Conservation (phyloP, 2,797 vertebrate genomes). For the Muscicapa striata region DNA sequence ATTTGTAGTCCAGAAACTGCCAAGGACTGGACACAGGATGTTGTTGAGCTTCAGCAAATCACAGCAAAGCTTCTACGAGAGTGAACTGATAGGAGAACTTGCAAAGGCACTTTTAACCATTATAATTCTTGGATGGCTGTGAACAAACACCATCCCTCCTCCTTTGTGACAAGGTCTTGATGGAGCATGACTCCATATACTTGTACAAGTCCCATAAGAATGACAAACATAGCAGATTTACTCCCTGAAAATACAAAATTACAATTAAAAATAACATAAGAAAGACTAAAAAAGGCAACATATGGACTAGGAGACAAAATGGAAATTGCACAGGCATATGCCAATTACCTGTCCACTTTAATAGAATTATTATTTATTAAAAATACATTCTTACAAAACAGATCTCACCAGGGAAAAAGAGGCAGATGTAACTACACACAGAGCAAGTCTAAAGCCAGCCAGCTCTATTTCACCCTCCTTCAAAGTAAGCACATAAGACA, state of each 20-base stretch:
- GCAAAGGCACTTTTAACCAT: not conserved
- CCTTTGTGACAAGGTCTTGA: not conserved
- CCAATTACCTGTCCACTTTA: not conserved
- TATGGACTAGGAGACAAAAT: not conserved
- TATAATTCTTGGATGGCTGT: not conserved
- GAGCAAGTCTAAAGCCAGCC: not conserved
- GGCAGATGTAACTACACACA: not conserved
- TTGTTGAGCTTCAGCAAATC: not conserved
- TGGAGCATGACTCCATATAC: accelerated
- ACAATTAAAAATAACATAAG: not conserved
- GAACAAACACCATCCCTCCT: not conserved
- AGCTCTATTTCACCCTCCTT: not conserved
- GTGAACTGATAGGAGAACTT: not conserved
- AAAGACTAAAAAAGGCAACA: not conserved
- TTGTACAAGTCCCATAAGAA: not conserved
- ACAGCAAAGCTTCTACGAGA: not conserved
- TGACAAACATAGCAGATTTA: not conserved
- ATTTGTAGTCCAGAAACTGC: not conserved
- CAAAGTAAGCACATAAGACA: not conserved
- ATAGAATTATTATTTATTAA: not conserved
- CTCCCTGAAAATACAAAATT: not conserved
- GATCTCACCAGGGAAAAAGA: not conserved
- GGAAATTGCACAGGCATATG: not conserved
- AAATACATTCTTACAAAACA: not conserved
- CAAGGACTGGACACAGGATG: not conserved